A percentile compares a stretch with the other conserved stretches of the same genome.
phyloP scores from a whole-genome alignment of 1,140 invertebrate species.

The Zeugodacus cucurbitae region DNA sequence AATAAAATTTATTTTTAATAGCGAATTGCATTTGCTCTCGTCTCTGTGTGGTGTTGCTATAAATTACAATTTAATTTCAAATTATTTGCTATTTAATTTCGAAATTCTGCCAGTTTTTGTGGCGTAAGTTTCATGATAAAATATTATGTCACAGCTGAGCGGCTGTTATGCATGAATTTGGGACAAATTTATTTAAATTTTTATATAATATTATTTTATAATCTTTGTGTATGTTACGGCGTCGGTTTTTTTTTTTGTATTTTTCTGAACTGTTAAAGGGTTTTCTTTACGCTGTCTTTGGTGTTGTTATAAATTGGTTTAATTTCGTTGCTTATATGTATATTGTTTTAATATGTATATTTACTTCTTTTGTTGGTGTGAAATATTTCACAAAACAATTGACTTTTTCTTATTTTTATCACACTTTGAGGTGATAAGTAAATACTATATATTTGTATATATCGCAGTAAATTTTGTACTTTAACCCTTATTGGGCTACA shows the following conservation, averaged over 20 bases:
- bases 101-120: constrained; percentile 1
- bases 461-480: too few relatives aligned
- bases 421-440: too few relatives aligned
- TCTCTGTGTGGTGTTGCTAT: background rate
- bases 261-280: background rate
- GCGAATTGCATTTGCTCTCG: background rate
- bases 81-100: constrained; percentile 21
- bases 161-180: background rate
- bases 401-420: too few relatives aligned
- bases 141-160: constrained; percentile 18
- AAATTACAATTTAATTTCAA: constrained; percentile 17
- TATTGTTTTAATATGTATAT: background rate
- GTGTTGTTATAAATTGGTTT: background rate
- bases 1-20: constrained; percentile 8
- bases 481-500: too few relatives aligned
- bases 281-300: background rate
- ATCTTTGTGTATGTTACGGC: background rate
- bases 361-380: background rate
- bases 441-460: too few relatives aligned
- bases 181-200: background rate
- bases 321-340: background rate
- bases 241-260: background rate
- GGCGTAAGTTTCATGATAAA: background rate
- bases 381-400: too few relatives aligned
- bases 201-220: background rate